These are phyloP conservation scores for Phacellophora camtschatica DNA, from an alignment of 30 jellyfish, hydroid and myxozoan genomes.

Conservation along the genomic window DNA sequence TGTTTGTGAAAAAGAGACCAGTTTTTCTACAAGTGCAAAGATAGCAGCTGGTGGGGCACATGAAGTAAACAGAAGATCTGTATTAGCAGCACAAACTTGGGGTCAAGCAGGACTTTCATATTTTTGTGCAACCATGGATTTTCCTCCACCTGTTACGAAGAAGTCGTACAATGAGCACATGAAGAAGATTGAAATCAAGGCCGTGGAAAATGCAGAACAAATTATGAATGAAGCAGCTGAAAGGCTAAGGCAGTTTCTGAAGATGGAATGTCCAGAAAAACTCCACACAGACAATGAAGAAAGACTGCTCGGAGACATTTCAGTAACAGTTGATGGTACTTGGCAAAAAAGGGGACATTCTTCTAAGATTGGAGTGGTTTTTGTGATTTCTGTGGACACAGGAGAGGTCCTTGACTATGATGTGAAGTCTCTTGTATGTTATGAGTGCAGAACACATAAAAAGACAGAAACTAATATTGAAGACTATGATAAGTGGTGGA, in stretches of 20 bases:
- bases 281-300: background rate
- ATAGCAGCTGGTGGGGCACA: background rate
- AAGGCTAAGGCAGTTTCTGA: background rate
- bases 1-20: background rate
- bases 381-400: conserved; percentile 3
- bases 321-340: conserved; percentile 69
- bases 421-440: background rate
- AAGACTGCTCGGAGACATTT: background rate
- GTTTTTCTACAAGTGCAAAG: background rate
- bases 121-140: conserved; percentile 4
- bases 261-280: conserved; percentile 12
- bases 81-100: background rate
- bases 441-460: background rate
- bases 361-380: conserved; percentile 28
- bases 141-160: conserved; percentile 13
- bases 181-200: background rate
- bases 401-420: conserved; percentile 36
- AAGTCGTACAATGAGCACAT: conserved; percentile 7
- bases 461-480: background rate
- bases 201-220: background rate
- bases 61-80: conserved; percentile 3
- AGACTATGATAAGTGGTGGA: background rate
- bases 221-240: conserved; percentile 25
- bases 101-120: background rate
- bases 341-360: conserved; percentile 62